Conservation (phyloP, 2,888 invertebrate species). For the Synergus itoensis region DNA sequence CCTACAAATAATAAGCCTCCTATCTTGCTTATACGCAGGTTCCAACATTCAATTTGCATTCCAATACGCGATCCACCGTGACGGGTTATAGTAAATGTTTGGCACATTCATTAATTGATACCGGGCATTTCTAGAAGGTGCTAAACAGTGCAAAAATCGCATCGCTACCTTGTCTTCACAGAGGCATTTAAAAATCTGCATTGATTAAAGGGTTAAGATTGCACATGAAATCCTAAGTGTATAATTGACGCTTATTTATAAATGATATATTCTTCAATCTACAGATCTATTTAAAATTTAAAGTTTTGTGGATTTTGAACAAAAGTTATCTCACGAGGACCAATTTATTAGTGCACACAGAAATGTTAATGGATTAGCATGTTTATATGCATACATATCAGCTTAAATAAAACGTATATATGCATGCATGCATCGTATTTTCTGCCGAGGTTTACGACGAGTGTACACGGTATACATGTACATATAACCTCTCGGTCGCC, state of each 20-base stretch:
- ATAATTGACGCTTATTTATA: too few species aligned
- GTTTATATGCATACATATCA: constrained; percentile 3
- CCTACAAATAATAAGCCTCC: constrained; percentile 36
- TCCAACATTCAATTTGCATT: constrained; percentile 40
- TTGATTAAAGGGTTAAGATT: neutral
- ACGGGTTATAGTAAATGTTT: constrained; percentile 20
- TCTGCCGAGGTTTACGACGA: constrained; percentile 20
- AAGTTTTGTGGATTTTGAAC: too few species aligned
- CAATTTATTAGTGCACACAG: too few species aligned
- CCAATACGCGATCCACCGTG: constrained; percentile 26
- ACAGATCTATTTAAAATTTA: too few species aligned
- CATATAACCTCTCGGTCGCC: constrained; percentile 23
- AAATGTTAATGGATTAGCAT: neutral
- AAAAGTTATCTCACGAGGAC: too few species aligned
- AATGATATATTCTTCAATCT: too few species aligned
- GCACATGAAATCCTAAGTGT: too few species aligned
- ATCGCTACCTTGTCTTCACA: neutral
- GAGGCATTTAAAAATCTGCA: neutral
- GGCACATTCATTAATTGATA: constrained; percentile 22
- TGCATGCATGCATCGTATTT: constrained; percentile 32
- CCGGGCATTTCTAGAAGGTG: neutral
- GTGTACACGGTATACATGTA: neutral
- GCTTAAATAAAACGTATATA: neutral
- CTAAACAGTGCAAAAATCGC: neutral
- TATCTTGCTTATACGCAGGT: constrained; percentile 13